Percentiles rank a stretch among this genome's conserved stretches.
These are phyloP conservation scores for Australoheros facetus DNA, from an alignment of 2,797 vertebrate genomes.

Conservation along the genomic window DNA sequence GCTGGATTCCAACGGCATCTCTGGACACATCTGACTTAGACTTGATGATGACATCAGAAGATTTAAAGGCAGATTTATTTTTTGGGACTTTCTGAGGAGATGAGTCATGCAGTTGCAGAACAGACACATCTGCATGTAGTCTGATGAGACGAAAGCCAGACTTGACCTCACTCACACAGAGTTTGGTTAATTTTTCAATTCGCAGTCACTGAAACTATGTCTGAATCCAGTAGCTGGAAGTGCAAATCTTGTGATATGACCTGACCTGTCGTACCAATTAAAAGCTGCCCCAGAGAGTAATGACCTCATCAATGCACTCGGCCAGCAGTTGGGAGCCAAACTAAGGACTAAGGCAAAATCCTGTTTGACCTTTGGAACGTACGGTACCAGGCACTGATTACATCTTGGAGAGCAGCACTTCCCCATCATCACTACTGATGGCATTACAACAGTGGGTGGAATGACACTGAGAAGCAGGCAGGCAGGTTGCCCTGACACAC, in stretches of 20 bases:
- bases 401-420: constrained; percentile 21
- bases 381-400: constrained; percentile 32
- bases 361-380: constrained; percentile 52
- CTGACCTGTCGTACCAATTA: constrained; percentile 30
- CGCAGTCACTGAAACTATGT: constrained; percentile 48
- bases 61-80: constrained; percentile 28
- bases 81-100: constrained; percentile 3
- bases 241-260: constrained; percentile 23
- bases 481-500: constrained; percentile 20
- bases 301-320: constrained; percentile 51
- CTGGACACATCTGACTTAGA: constrained; percentile 2
- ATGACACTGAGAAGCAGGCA: constrained; percentile 38
- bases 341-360: constrained; percentile 52
- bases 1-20: neutral
- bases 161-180: constrained; percentile 21
- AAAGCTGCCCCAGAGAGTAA: constrained; percentile 35
- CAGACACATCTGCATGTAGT: constrained; percentile 39
- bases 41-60: constrained; percentile 35
- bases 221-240: constrained; percentile 15
- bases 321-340: constrained; percentile 31
- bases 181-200: constrained; percentile 25
- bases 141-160: constrained; percentile 34
- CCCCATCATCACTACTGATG: constrained; percentile 20
- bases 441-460: constrained; percentile 22
- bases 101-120: constrained; percentile 39